These are phyloP conservation scores for Phallusia fumigata DNA, from an alignment of 23 tunicate species.

Conservation along the genomic window DNA sequence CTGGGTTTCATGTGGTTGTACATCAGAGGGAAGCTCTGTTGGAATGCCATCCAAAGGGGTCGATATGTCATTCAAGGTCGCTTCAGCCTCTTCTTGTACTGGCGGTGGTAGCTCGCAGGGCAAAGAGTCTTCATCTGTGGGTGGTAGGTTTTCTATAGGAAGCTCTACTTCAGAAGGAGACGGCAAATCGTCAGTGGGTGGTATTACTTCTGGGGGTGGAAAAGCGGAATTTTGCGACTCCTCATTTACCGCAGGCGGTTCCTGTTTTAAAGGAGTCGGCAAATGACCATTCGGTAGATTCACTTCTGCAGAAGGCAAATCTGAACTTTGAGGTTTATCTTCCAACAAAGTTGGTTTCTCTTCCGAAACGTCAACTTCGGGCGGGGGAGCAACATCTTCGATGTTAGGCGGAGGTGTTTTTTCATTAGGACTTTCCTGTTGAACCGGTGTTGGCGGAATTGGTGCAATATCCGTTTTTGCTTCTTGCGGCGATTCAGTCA, in stretches of 20 bases:
- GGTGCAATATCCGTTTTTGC: neutral
- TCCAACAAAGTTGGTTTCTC: no score
- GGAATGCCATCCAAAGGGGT: no score
- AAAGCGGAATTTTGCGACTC: neutral
- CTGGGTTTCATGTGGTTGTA: neutral
- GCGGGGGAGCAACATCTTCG: neutral
- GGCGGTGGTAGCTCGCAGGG: neutral
- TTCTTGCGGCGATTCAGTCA: neutral
- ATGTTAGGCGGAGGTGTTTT: neutral
- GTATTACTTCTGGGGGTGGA: neutral
- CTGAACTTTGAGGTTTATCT: no score
- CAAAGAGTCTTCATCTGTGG: no score
- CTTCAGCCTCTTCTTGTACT: neutral
- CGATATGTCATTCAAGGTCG: no score
- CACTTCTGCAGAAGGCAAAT: no score
- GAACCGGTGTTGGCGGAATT: neutral
- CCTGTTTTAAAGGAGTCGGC: neutral
- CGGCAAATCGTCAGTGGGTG: neutral
- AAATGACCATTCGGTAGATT: neutral
- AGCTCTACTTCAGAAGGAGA: neutral
- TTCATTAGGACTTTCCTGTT: neutral
- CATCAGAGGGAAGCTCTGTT: neutral
- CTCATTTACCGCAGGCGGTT: neutral
- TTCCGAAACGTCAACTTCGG: conserved; percentile 14
- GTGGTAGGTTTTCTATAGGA: no score